Evolutionary conservation across 2,888 invertebrate species (phyloP), one percentile per base, ranked within the genome.

Genomic region (Leptothorax acervorum): DNA sequence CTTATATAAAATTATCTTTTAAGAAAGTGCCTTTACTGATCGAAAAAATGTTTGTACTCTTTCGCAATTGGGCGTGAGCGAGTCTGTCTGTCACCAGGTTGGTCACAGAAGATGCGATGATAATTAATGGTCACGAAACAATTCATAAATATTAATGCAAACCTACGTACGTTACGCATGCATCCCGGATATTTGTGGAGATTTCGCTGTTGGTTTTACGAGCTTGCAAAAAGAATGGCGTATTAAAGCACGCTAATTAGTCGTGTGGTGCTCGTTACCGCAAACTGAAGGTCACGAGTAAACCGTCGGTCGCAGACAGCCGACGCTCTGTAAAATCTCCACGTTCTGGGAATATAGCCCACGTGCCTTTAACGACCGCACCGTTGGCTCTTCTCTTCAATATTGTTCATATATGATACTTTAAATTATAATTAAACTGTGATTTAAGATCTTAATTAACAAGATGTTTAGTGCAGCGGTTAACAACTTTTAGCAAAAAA

Each of bases 171-270:
- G 28, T 31, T 15, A 51, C 31, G 15, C 62, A 48, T 39, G 66
- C 73, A 79, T 87, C 82, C 83, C 85, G 84, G 74, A 85, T 23
- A 23, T 84, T 87, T 86, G 51, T 23, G 39, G 68, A 62, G 45
- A 70, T 82, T 70, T 78, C 55, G 9, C 63, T 39, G 60, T 28
- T 63, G 76, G 57, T 85, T 89, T 90, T 88, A 84, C 86, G 84
- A 83, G 83, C 86, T 85, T 81, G 83, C 83, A 83, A 88, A 88
- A 87, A 79, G 75, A 51, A 79, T 31, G 57, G 8, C n/a, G 45
- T 57, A 76, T 84, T 73, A 82, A 85, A 78, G 85, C 81, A 55
- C 86, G 82, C 84, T 87, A 90, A 90, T 90, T 90, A 89, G 86
- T 66, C 68, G 79, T 71, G 78, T 83, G 51, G 53, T 66, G 85